These are phyloP conservation scores for Gasterosteus aculeatus DNA, from an alignment of 2,113 vertebrate species.

Conservation along the genomic window DNA sequence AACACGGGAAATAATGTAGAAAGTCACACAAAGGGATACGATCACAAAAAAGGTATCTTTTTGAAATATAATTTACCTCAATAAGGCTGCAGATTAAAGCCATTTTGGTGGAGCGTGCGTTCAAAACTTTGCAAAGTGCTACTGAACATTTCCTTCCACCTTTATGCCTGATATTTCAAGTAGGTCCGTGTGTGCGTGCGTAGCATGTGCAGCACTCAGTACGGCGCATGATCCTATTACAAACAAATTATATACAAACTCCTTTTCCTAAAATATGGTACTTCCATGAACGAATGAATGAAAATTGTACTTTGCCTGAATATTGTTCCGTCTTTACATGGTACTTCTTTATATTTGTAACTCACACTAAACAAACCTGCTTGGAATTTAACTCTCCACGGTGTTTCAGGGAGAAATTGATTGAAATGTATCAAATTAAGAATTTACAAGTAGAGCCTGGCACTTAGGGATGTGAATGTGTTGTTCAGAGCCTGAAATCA, in stretches of 20 bases:
- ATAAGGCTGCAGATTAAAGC: background rate
- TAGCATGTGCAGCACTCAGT: background rate
- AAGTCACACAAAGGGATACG: slow-evolving; percentile 6
- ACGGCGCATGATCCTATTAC: background rate
- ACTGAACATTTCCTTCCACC: no score
- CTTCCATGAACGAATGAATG: no score
- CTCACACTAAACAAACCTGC: background rate
- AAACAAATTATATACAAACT: background rate
- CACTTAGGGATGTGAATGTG: slow-evolving; percentile 39
- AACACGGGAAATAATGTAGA: slow-evolving; percentile 2
- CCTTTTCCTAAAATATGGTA: background rate
- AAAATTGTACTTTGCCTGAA: background rate
- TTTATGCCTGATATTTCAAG: no score
- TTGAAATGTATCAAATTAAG: slow-evolving; percentile 58
- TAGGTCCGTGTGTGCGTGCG: no score
- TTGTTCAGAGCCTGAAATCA: slow-evolving; percentile 49
- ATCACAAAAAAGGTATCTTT: background rate
- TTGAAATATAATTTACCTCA: background rate
- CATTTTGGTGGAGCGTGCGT: no score
- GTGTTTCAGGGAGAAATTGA: slow-evolving; percentile 30
- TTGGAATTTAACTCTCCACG: slow-evolving; percentile 9
- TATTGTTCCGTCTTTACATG: background rate
- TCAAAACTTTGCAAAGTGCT: no score
- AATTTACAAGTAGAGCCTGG: slow-evolving; percentile 26
- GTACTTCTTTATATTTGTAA: background rate